Evolutionary conservation across 2,113 vertebrate genomes (phyloP), one percentile per base, ranked within the genome.

Genomic region (Pelobates fuscus): DNA sequence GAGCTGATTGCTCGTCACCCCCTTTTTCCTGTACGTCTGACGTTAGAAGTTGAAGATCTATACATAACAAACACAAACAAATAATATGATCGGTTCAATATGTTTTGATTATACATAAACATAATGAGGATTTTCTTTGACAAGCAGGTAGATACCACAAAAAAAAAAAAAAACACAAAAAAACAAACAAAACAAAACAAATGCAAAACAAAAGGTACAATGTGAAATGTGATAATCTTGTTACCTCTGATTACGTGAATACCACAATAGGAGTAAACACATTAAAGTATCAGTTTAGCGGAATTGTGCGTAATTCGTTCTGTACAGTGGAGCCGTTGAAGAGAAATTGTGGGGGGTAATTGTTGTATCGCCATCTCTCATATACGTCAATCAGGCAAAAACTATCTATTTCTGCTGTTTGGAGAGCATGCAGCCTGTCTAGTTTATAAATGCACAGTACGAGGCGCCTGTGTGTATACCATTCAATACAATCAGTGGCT

Each of bases 381-480:
- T 17, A 29, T 37, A 18, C 61, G 54, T 76, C 73, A 32, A 23
- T 67, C 55, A 75, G 72, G 37, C 32, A 60, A n/a, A 52, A 76
- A 67, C n/a, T 76, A 67, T 37, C 26, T 44, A 14, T 25, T n/a
- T 58, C n/a, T 59, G 23, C 65, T 75, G 64, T 67, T 62, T 76
- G 63, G 37, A 21, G 37, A 2, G 24, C 17, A 32, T 32, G 72
- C 72, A 30, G 59, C 21, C 61, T 43, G 61, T 71, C 57, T 46
- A 5, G 29, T 60, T 57, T 59, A 75, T 67, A 75, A 67, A 63
- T 17, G n/a, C 24, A 15, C 11, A 24, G 54, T 24, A 29, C 24
- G 8, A 67, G 64, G 73, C 73, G 73, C 73, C 72, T 5, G 41
- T 67, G 54, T 76, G 64, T 76, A 60, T 76, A 76, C 54, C 72